Base-by-base conservation (phyloP, 2,113 vertebrate species). In the Petaurus breviceps region DNA sequence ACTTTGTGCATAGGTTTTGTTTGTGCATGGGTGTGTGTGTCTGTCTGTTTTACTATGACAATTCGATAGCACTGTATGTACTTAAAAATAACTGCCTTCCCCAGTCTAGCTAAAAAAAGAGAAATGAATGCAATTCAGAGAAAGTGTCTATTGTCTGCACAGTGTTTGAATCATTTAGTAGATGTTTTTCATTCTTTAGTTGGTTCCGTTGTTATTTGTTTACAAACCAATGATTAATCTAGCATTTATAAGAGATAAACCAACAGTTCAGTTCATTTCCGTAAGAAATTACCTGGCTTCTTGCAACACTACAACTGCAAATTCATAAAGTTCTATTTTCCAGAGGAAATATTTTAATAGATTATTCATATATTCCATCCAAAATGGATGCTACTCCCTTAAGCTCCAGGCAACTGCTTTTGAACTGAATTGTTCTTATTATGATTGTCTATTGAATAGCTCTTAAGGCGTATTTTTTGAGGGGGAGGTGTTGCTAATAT, bases 341-440 rank as follows among this genome's bases (percentile, higher is more conserved):
- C 55, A 61, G 26, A 53, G 0, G 51, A 91, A 0, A 1, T 77
- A 95, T n/a, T 92, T 89, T 92, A 96, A 97, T 95, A 94, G 91
- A 91, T 93, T 84, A 92, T 3, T 43, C 37, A 51, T 9, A 46
- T 3, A 54, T 25, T 43, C 49, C 1, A 95, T 97, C 91, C 92
- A 51, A 57, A 97, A 95, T 93, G 7, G 49, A 47, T 57, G 77
- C 1, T 95, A 52, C 3, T n/a, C 77, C 50, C 97, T 97, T 96
- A 95, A 94, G 91, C 50, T 95, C 94, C 16, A 0, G 8, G 26
- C 77, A 97, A 92, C 9, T 95, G 93, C 96, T 90, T 93, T 96
- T 94, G 97, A 97, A 96, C 95, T 98, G 97, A 95, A 97, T 96
- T 95, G 92, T 94, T 97, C 89, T 97, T 97, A 97, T 98, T 98